These are phyloP conservation scores for Poecilia gillii DNA, from an alignment of 2,797 vertebrate genomes.

Conservation along the genomic window DNA sequence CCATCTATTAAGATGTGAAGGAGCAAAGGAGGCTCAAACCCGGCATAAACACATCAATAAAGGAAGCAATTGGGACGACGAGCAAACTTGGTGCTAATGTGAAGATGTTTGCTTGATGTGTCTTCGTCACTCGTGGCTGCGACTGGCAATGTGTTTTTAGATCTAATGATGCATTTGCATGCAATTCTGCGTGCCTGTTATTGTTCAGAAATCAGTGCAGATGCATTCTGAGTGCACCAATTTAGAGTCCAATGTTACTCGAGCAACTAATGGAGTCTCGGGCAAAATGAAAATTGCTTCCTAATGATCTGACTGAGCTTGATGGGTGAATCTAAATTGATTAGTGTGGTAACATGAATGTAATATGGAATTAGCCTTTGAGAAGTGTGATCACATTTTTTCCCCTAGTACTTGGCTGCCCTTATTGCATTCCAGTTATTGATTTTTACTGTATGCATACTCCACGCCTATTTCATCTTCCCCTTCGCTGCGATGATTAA, in stretches of 20 bases:
- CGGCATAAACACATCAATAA: conserved; percentile 69
- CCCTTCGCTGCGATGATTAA: conserved; percentile 25
- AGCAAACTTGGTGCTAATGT: conserved; percentile 65
- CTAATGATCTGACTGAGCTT: conserved; percentile 82
- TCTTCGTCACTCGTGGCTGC: conserved; percentile 51
- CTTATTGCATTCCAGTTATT: conserved; percentile 56
- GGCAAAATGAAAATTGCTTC: conserved; percentile 82
- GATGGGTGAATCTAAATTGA: conserved; percentile 82
- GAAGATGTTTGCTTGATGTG: conserved; percentile 54
- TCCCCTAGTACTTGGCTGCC: conserved; percentile 58
- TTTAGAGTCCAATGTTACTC: conserved; percentile 76
- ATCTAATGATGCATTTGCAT: conserved; percentile 76
- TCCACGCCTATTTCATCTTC: conserved; percentile 17
- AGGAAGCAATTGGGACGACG: conserved; percentile 44
- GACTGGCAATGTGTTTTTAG: conserved; percentile 65
- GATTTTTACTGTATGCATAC: conserved; percentile 31
- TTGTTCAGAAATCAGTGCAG: conserved; percentile 78
- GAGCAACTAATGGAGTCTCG: conserved; percentile 80
- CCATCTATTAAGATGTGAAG: conserved; percentile 87
- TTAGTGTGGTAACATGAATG: conserved; percentile 77
- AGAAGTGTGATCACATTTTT: conserved; percentile 76
- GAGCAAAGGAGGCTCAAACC: conserved; percentile 63
- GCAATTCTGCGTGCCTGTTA: conserved; percentile 70
- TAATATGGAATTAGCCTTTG: conserved; percentile 77
- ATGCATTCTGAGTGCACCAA: conserved; percentile 79